Percentiles rank a stretch among this genome's conserved stretches.
These are phyloP conservation scores for Phaonia tiefii DNA, from an alignment of 2,888 invertebrate genomes.

Conservation along the genomic window DNA sequence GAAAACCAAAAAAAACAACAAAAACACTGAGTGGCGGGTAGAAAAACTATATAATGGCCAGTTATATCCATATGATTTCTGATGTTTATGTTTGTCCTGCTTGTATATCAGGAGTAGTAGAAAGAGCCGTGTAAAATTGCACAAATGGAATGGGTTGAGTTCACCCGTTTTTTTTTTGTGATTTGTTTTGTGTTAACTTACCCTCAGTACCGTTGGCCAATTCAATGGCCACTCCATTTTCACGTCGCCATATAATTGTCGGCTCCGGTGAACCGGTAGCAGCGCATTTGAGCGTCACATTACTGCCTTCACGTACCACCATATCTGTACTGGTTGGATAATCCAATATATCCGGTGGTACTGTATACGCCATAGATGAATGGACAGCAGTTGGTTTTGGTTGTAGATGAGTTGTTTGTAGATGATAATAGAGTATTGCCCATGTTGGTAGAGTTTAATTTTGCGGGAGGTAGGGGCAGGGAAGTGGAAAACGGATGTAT, in stretches of 20 bases:
- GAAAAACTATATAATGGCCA: not conserved
- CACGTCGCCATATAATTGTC: conserved; percentile 92
- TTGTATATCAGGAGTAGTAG: too few relatives aligned
- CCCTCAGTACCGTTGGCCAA: conserved; percentile 87
- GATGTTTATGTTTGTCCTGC: not conserved
- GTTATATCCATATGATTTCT: not conserved
- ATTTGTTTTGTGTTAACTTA: conserved; percentile 79
- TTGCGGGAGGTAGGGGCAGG: too few relatives aligned
- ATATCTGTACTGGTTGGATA: conserved; percentile 92
- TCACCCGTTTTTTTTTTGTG: not conserved
- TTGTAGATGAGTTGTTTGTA: conserved; percentile 32
- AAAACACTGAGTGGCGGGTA: not conserved
- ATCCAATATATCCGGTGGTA: conserved; percentile 93
- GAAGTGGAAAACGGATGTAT: too few relatives aligned
- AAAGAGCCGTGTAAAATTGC: not conserved
- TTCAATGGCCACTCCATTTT: conserved; percentile 89
- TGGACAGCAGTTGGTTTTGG: conserved; percentile 3
- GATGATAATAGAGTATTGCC: conserved; percentile 31
- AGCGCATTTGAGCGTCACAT: conserved; percentile 92
- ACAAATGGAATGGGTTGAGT: not conserved
- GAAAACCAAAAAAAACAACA: conserved; percentile 13
- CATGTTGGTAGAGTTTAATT: not conserved
- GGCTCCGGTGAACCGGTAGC: conserved; percentile 94
- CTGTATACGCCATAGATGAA: conserved; percentile 81
- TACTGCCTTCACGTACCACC: conserved; percentile 92